A percentile compares a stretch with the other conserved stretches of the same genome.
Evolutionary conservation across 2,113 vertebrate species (phyloP).

Genomic region (Empidonax alnorum): DNA sequence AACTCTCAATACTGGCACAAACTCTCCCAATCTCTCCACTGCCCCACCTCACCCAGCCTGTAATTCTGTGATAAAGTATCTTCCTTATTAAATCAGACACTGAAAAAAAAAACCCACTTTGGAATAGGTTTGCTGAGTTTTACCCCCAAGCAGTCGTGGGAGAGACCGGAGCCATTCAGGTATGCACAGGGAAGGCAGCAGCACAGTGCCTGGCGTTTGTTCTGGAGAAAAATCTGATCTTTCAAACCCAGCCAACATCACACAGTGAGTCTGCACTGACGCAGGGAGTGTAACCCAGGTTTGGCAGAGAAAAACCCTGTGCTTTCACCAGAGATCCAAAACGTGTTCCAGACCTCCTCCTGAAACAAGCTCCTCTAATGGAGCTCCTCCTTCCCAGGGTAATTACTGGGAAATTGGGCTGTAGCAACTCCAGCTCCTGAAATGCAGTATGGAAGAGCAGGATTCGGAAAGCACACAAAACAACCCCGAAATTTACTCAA

Average conservation of each 20-base stretch:
- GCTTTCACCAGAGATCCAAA: not conserved
- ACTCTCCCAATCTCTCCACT: not conserved
- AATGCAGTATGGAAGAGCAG: not conserved
- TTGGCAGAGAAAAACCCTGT: not conserved
- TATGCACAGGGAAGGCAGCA: not conserved
- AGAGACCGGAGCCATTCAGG: not conserved
- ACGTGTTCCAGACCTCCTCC: not conserved
- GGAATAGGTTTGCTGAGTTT: not conserved
- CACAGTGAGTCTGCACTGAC: not conserved
- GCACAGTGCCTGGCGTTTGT: not conserved
- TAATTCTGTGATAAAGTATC: not conserved
- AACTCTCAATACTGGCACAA: not conserved
- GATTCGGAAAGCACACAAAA: rapidly evolving
- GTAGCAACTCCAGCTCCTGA: not conserved
- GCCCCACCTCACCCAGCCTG: not conserved
- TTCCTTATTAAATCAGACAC: not conserved
- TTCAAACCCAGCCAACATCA: not conserved
- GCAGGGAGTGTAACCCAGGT: not conserved
- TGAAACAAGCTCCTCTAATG: not conserved
- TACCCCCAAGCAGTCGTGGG: not conserved
- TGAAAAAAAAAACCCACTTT: not conserved
- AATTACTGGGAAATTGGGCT: not conserved
- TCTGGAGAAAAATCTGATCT: not conserved
- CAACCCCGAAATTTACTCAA: not conserved
- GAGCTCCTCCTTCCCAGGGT: not conserved